Evolutionary conservation across 1,140 invertebrate species (phyloP).

Genomic region (Pseudomyrmex gracilis): DNA sequence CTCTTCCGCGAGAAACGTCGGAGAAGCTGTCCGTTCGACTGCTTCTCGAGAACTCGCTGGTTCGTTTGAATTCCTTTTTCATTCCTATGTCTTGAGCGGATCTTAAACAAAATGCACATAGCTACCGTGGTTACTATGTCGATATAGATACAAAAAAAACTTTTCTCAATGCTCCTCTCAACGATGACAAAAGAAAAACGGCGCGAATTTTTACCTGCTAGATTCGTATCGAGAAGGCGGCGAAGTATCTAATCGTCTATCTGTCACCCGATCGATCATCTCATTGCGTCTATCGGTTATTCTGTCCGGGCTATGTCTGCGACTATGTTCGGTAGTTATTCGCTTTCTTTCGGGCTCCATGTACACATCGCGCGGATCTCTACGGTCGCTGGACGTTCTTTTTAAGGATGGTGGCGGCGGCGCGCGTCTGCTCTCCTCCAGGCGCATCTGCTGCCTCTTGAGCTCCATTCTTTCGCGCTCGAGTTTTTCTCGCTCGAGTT

Average conservation of each 20-base stretch:
- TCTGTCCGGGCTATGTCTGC: conserved; percentile 80
- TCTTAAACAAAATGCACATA: conserved; percentile 67
- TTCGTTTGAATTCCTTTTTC: conserved; percentile 83
- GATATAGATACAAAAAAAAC: conserved; percentile 17
- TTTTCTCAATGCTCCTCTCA: background rate
- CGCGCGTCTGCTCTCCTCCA: conserved; percentile 82
- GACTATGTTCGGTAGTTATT: conserved; percentile 79
- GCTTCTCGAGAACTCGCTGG: conserved; percentile 81
- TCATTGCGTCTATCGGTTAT: conserved; percentile 80
- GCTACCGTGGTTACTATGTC: background rate
- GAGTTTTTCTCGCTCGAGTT: conserved; percentile 92
- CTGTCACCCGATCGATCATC: conserved; percentile 81
- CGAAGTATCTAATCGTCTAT: conserved; percentile 80
- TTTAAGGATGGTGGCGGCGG: conserved; percentile 83
- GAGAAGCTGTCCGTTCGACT: conserved; percentile 82
- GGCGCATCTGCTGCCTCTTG: conserved; percentile 89
- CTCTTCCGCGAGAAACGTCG: conserved; percentile 81
- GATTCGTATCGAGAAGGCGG: conserved; percentile 82
- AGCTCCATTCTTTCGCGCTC: conserved; percentile 93
- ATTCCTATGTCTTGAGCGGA: conserved; percentile 81
- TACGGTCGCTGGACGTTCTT: conserved; percentile 79
- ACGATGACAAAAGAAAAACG: background rate
- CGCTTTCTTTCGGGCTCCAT: conserved; percentile 82
- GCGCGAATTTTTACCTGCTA: conserved; percentile 71
- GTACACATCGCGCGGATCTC: conserved; percentile 81